Conservation (phyloP, 2,797 vertebrate genomes). For the Dryobates pubescens region DNA sequence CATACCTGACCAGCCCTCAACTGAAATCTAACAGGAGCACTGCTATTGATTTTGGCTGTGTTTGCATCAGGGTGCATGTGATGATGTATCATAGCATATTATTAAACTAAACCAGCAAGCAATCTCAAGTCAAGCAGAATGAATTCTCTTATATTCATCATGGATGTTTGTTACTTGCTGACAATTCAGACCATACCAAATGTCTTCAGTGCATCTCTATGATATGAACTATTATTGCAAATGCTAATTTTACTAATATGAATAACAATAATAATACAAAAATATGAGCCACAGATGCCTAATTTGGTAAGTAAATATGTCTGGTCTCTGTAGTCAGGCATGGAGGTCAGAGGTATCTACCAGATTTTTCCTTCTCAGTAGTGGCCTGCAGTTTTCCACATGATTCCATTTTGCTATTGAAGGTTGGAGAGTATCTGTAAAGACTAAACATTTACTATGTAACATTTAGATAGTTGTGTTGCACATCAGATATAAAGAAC, state of each 20-base stretch:
- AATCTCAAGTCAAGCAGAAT: not conserved
- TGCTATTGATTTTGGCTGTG: not conserved
- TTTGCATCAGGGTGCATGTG: not conserved
- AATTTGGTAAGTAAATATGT: not conserved
- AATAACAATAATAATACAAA: not conserved
- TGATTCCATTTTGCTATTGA: not conserved
- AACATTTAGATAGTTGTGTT: slow-evolving; percentile 37
- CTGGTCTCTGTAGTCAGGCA: not conserved
- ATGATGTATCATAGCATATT: not conserved
- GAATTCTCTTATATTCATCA: not conserved
- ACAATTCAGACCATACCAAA: not conserved
- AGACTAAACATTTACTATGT: slow-evolving; percentile 9
- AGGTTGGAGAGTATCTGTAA: slow-evolving; percentile 11
- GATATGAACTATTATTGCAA: not conserved
- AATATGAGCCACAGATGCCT: slow-evolving; percentile 4
- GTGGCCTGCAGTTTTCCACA: slow-evolving; percentile 6
- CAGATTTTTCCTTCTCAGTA: not conserved
- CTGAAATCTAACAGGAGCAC: not conserved
- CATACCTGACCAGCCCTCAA: not conserved
- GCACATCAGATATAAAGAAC: slow-evolving; percentile 32
- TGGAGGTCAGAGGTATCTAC: not conserved
- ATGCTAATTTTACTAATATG: not conserved
- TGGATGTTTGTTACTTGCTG: not conserved
- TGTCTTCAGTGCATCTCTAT: not conserved
- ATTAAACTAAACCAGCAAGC: not conserved